These are phyloP conservation scores for Larimichthys crocea DNA, from an alignment of 2,113 vertebrate genomes.

Conservation along the genomic window DNA sequence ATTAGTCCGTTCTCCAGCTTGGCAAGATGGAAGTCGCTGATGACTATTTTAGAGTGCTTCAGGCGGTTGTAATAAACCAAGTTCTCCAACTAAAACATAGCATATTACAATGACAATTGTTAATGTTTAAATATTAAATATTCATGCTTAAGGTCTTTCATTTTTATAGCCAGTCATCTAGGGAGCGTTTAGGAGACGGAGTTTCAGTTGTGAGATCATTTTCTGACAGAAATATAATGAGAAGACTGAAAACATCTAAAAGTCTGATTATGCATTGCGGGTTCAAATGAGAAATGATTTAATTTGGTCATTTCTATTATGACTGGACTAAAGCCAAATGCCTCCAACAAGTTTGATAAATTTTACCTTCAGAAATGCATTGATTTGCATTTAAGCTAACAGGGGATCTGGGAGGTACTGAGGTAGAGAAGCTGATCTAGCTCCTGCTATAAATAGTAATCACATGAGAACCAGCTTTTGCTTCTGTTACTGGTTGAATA, in stretches of 20 bases:
- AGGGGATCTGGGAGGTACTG: background rate
- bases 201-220: slow-evolving; percentile 13
- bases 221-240: slow-evolving; percentile 16
- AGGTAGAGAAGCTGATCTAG: background rate
- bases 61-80: slow-evolving; percentile 97
- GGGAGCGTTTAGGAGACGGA: background rate
- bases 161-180: background rate
- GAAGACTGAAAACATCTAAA: slow-evolving; percentile 7
- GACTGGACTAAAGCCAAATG: background rate
- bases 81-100: slow-evolving; percentile 91
- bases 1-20: slow-evolving; percentile 97
- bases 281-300: background rate
- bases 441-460: background rate
- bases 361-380: background rate
- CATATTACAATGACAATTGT: slow-evolving; percentile 13
- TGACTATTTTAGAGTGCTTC: slow-evolving; percentile 99
- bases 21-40: slow-evolving; percentile 98
- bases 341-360: background rate
- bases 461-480: background rate
- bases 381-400: background rate
- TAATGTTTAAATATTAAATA: background rate
- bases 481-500: background rate
- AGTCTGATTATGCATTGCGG: slow-evolving; percentile 1
- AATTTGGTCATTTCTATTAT: background rate
- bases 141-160: slow-evolving; percentile 13